phyloP scores from a whole-genome alignment of 2,113 vertebrate genomes.

The Hydropotes inermis region DNA sequence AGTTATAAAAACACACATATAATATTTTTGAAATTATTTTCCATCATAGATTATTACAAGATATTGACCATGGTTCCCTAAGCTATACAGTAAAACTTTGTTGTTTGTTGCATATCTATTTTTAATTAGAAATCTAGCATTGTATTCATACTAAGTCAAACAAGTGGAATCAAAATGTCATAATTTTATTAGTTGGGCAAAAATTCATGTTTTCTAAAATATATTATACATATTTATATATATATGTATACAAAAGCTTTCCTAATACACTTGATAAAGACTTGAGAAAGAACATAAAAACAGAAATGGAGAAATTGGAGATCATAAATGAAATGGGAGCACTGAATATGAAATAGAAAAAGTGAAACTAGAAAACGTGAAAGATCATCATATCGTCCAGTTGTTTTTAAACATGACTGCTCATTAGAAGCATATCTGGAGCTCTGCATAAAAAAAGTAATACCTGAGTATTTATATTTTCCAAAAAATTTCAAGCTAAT shows the following conservation, averaged over 20 bases:
- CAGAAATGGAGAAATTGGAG: background rate
- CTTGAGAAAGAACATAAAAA: background rate
- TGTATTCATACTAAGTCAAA: background rate
- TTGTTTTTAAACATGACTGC: background rate
- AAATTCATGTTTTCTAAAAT: background rate
- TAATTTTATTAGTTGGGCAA: background rate
- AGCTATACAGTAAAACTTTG: background rate
- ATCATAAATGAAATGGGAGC: background rate
- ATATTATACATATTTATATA: background rate
- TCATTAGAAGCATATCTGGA: background rate
- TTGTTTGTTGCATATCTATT: background rate
- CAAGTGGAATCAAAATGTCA: background rate
- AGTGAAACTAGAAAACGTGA: background rate
- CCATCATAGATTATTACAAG: background rate
- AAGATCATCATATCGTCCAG: background rate
- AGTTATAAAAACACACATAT: background rate
- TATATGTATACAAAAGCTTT: background rate
- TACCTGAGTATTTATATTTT: background rate
- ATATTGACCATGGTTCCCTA: background rate
- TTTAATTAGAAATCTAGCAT: background rate
- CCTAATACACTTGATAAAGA: background rate
- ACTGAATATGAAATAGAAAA: background rate
- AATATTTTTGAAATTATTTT: background rate
- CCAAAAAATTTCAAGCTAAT: background rate
- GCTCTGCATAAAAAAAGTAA: background rate